These are phyloP conservation scores for Pandemis cinnamomeana DNA, from an alignment of 2,888 invertebrate species.

Conservation along the genomic window DNA sequence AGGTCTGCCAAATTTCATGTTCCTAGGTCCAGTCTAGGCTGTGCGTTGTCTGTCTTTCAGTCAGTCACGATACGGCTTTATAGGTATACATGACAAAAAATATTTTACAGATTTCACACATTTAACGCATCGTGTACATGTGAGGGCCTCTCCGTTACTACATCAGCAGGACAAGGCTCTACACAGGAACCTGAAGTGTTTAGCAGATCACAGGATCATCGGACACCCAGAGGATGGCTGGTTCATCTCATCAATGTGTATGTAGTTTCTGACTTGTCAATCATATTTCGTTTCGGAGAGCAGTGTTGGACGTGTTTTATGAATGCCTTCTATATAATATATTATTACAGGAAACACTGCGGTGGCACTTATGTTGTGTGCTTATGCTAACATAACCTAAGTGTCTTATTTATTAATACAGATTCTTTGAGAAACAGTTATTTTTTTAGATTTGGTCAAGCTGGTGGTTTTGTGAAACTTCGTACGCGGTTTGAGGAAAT, in stretches of 20 bases:
- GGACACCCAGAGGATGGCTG: slow-evolving; percentile 96
- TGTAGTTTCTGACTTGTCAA: slow-evolving; percentile 47
- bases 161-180: slow-evolving; percentile 81
- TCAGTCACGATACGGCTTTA: too few species aligned
- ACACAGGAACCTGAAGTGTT: slow-evolving; percentile 80
- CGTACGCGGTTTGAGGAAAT: slow-evolving; percentile 93
- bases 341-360: too few species aligned
- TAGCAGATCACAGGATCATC: slow-evolving; percentile 91
- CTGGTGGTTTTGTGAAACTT: slow-evolving; percentile 94
- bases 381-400: too few species aligned
- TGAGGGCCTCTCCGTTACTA: slow-evolving; percentile 81
- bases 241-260: slow-evolving; percentile 96
- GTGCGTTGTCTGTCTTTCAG: too few species aligned
- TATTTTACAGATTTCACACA: slow-evolving; percentile 89
- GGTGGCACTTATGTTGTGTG: too few species aligned
- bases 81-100: too few species aligned
- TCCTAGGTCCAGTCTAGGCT: too few species aligned
- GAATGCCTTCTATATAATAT: too few species aligned
- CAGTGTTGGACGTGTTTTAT: too few species aligned
- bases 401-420: too few species aligned
- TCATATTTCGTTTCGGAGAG: background rate
- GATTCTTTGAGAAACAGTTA: background rate
- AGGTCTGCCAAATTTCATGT: too few species aligned
- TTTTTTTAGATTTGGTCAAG: slow-evolving; percentile 90
- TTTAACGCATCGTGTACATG: slow-evolving; percentile 92